Base-by-base conservation (phyloP, 2,888 invertebrate species). In the Eledone cirrhosa region DNA sequence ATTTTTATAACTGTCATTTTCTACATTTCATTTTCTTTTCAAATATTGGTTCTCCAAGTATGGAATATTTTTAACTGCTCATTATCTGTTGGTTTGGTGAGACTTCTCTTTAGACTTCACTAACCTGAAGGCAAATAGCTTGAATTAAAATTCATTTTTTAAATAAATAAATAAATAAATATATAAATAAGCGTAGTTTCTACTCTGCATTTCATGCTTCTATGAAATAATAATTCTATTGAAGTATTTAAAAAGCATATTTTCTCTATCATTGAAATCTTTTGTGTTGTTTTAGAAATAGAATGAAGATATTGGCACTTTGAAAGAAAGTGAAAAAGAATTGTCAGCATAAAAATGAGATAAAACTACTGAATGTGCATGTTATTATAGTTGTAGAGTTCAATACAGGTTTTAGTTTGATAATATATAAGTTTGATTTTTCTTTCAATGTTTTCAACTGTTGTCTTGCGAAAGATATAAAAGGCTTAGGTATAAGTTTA, bases 141-240 rank as follows among this genome's bases (percentile, higher is more conserved):
- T 72, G 72, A 72, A 72, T 72, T 72, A 72, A 72, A 72, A 72
- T 72, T 72, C 33, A 72, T 22, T 41, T 33, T 72, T 72, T 72
- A 41, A 41, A 41, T 41, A 41, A 41, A 41, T 41, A 41, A 41
- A 33, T 33, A 33, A 33, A 33, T 33, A 33, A 33, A 33, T 33
- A 33, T 33, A 7, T 7, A 41, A 41, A 11, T 8, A 41, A 41
- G 11, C 41, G 11, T 11, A 41, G 31, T 31, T 33, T 24, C 33
- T 31, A 72, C 72, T 33, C 22, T 41, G 41, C 33, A 33, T n/a
- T 33, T 13, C 72, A 41, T 41, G n/a, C 33, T 72, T 72, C 33
- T 72, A 72, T 33, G 11, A 33, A 72, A 72, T 72, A 69, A 69
- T 69, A 33, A n/a, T 33, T 72, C 33, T 41, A 72, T 72, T 72